phyloP scores from a whole-genome alignment of 2,113 vertebrate genomes.

The Phylloscopus trochiloides region DNA sequence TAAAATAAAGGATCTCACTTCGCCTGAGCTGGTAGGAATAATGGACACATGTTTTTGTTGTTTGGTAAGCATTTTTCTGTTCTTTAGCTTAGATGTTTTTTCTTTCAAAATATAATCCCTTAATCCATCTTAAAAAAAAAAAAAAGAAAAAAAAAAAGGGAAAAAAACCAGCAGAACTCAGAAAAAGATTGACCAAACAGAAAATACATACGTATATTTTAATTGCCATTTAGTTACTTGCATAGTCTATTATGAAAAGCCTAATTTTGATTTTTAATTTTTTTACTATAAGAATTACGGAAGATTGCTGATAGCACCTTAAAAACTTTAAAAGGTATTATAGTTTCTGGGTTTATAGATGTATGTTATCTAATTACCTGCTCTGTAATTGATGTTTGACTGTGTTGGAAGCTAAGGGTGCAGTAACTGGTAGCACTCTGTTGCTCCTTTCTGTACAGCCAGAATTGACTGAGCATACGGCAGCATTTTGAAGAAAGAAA shows the following conservation, averaged over 20 bases:
- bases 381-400: neutral
- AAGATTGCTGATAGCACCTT: neutral
- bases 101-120: neutral
- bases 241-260: neutral
- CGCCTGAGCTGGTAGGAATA: conserved; percentile 94
- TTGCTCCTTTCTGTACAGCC: neutral
- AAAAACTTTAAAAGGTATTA: neutral
- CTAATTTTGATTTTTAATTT: neutral
- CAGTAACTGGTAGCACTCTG: neutral
- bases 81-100: neutral
- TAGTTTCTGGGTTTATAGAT: neutral
- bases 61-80: conserved; percentile 81
- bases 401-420: neutral
- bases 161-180: neutral
- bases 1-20: conserved; percentile 92
- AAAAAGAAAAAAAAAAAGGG: neutral
- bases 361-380: neutral
- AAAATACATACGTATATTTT: neutral
- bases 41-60: conserved; percentile 99
- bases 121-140: neutral
- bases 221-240: neutral
- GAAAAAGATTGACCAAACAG: neutral
- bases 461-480: neutral
- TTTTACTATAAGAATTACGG: neutral
- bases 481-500: neutral